These are phyloP conservation scores for Coccyzus lansbergi DNA, from an alignment of 2,797 vertebrate species.

Conservation along the genomic window DNA sequence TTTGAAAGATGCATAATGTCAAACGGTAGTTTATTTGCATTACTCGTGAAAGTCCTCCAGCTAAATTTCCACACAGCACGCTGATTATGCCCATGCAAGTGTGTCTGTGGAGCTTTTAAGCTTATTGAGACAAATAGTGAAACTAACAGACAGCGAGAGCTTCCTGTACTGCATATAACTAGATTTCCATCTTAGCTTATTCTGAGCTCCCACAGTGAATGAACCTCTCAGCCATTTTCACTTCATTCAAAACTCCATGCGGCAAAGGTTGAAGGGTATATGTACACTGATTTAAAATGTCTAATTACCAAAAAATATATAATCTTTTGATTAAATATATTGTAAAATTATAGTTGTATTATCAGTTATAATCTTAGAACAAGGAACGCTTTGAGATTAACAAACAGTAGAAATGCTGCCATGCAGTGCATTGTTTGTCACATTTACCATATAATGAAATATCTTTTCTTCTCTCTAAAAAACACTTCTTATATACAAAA, in stretches of 20 bases:
- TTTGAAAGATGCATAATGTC: slow-evolving; percentile 35
- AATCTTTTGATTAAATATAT: background rate
- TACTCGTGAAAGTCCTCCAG: slow-evolving; percentile 26
- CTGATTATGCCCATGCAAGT: slow-evolving; percentile 49
- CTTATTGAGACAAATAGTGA: slow-evolving; percentile 52
- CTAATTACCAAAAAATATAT: background rate
- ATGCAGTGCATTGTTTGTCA: background rate
- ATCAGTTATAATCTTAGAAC: background rate
- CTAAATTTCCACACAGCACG: slow-evolving; percentile 46
- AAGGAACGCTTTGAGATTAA: background rate
- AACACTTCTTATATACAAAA: background rate
- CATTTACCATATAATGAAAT: background rate
- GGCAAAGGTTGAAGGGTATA: background rate
- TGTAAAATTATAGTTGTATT: background rate
- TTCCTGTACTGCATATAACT: slow-evolving; percentile 2
- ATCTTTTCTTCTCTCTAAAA: background rate
- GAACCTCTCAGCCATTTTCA: background rate
- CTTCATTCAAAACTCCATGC: background rate
- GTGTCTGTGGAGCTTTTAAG: slow-evolving; percentile 55
- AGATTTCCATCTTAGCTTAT: background rate
- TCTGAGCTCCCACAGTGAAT: background rate
- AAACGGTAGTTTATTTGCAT: background rate
- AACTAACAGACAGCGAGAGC: background rate
- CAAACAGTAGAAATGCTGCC: background rate
- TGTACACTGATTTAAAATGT: background rate